A percentile compares a stretch with the other conserved stretches of the same genome.
Conservation (phyloP, 2,888 invertebrate genomes). For the Cetonia aurata region DNA sequence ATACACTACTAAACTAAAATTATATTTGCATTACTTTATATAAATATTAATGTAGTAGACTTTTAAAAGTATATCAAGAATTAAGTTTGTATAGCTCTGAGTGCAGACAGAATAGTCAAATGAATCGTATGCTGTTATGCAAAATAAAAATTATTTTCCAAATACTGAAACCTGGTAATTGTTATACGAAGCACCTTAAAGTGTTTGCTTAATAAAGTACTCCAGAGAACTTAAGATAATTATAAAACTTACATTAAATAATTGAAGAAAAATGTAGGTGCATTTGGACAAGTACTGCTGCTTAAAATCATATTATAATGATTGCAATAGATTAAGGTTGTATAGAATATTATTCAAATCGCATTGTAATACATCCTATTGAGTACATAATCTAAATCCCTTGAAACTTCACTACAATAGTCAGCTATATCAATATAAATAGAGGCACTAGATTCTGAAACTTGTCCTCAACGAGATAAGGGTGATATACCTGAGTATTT, state of each 20-base stretch:
- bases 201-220: too few species aligned
- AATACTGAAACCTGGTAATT: too few species aligned
- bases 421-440: constrained; percentile 24
- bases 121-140: too few species aligned
- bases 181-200: too few species aligned
- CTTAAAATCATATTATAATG: too few species aligned
- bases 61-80: background rate
- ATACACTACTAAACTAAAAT: too few species aligned
- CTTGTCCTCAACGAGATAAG: constrained; percentile 18
- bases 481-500: constrained; percentile 40
- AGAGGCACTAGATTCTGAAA: constrained; percentile 33
- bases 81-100: background rate
- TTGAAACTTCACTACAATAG: constrained; percentile 25
- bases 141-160: too few species aligned
- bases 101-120: background rate
- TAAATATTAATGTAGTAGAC: background rate
- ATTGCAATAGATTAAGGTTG: too few species aligned
- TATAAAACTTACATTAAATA: too few species aligned
- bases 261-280: too few species aligned
- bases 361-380: background rate
- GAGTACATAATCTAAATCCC: constrained; percentile 14
- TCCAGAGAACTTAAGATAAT: too few species aligned
- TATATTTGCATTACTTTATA: background rate
- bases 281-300: too few species aligned
- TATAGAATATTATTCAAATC: background rate